A percentile compares a stretch with the other conserved stretches of the same genome.
These are phyloP conservation scores for Styela clava DNA, from an alignment of 23 tunicate species.

Conservation along the genomic window DNA sequence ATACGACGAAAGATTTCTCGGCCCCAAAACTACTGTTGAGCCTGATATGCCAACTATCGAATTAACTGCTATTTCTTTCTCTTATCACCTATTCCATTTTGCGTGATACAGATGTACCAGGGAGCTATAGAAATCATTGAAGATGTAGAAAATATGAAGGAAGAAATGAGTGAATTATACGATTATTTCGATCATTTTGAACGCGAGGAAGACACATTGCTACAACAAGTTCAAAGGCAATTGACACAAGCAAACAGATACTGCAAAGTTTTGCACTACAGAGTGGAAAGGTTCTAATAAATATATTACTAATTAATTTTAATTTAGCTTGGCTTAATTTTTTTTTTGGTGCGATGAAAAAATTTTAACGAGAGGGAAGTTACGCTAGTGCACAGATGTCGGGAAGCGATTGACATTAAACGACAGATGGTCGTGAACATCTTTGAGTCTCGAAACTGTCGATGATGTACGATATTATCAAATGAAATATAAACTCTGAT, in stretches of 20 bases:
- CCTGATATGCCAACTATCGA: no score
- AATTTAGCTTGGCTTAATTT: no score
- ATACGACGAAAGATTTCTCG: no score
- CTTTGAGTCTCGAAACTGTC: no score
- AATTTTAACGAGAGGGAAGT: no score
- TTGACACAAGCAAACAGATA: slow-evolving; percentile 18
- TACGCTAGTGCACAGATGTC: not conserved
- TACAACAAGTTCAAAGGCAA: slow-evolving; percentile 32
- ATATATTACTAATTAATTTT: no score
- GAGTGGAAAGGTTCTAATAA: slow-evolving; percentile 25
- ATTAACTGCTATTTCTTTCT: no score
- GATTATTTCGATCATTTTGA: slow-evolving; percentile 65
- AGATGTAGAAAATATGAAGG: slow-evolving; percentile 15
- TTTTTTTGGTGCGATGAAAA: no score
- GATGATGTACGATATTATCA: no score
- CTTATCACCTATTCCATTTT: no score
- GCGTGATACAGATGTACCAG: not conserved
- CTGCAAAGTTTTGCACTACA: slow-evolving; percentile 18
- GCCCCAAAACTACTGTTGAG: no score
- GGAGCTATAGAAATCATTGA: not conserved
- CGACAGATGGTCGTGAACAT: not conserved
- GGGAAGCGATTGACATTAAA: not conserved
- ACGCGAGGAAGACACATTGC: slow-evolving; percentile 37
- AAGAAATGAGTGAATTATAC: slow-evolving; percentile 61
- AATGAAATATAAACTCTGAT: no score